phyloP scores from a whole-genome alignment of 2,113 vertebrate species.

The Phaethornis superciliosus region DNA sequence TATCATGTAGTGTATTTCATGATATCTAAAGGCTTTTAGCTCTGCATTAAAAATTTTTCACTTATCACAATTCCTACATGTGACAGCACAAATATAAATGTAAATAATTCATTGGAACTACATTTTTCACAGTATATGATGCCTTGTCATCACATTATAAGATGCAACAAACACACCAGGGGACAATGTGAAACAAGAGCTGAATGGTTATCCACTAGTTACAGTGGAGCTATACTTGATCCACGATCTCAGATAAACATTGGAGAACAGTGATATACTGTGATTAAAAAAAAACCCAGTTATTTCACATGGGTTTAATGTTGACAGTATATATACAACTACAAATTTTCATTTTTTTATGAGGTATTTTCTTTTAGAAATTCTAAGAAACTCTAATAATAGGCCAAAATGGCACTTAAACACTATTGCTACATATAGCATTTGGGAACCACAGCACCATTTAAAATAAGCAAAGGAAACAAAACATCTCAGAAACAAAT shows the following conservation, averaged over 20 bases:
- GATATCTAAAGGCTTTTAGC: conserved; percentile 4
- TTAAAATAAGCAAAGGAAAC: background rate
- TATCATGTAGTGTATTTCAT: background rate
- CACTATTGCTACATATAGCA: background rate
- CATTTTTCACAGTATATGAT: background rate
- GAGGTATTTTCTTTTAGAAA: background rate
- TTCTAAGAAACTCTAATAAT: background rate
- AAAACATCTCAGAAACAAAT: background rate
- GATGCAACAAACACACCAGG: background rate
- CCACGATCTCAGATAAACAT: background rate
- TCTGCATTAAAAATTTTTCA: background rate
- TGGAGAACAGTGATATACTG: background rate
- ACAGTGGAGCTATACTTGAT: background rate
- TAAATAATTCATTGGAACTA: background rate
- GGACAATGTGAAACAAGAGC: background rate
- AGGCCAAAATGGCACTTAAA: background rate
- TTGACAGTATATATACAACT: background rate
- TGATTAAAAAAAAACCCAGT: background rate
- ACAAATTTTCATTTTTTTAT: background rate
- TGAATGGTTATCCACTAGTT: background rate
- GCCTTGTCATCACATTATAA: background rate
- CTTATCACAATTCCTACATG: background rate
- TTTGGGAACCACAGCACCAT: background rate
- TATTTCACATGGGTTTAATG: background rate
- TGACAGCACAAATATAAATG: conserved; percentile 17